Percentiles rank a stretch among this genome's conserved stretches.
phyloP scores from a whole-genome alignment of 1,140 invertebrate species.

The Pseudomyrmex concolor region DNA sequence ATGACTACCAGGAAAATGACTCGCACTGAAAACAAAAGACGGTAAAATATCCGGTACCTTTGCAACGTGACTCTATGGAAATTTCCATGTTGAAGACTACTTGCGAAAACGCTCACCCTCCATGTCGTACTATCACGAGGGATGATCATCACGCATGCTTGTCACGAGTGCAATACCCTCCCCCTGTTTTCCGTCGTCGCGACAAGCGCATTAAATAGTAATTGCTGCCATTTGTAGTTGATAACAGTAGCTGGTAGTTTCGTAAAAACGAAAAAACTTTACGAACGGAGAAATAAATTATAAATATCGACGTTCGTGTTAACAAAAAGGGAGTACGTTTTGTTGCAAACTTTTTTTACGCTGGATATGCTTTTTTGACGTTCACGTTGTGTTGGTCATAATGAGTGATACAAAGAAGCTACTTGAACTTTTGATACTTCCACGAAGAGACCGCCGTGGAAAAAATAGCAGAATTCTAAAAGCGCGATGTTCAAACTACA shows the following conservation, averaged over 20 bases:
- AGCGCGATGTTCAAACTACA: neutral
- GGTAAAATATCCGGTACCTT: conserved; percentile 7
- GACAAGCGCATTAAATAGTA: conserved; percentile 37
- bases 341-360: neutral
- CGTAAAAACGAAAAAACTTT: conserved; percentile 1
- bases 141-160: no score
- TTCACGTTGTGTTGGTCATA: no score
- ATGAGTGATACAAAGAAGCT: no score
- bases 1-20: no score
- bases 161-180: neutral
- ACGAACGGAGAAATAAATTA: neutral
- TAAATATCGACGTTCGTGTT: neutral
- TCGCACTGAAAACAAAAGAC: neutral
- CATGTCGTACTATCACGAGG: no score
- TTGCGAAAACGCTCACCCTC: neutral
- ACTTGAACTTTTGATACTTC: neutral
- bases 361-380: neutral
- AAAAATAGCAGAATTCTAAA: neutral
- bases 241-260: neutral
- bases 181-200: neutral
- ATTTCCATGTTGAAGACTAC: conserved; percentile 26
- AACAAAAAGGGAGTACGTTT: neutral
- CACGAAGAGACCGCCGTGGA: neutral
- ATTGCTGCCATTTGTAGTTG: conserved; percentile 8
- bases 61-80: neutral